Conservation (phyloP, 2,888 invertebrate species). For the Nesidiocoris tenuis region DNA sequence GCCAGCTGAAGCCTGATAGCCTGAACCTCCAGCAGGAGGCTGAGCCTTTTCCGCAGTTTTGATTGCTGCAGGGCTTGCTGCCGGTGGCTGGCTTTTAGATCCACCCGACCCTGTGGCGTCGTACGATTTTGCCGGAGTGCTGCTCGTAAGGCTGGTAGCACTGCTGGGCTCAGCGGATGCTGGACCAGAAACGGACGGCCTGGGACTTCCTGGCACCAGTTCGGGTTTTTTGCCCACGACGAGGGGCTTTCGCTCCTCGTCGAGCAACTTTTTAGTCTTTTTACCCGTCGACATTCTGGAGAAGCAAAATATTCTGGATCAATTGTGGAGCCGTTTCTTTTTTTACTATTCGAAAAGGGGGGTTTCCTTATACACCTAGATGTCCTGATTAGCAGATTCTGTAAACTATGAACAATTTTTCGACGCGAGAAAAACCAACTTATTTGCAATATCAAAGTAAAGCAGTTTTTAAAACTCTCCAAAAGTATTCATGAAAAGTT, state of each 20-base stretch:
- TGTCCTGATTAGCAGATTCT: too few relatives aligned
- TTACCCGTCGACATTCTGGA: conserved; percentile 31
- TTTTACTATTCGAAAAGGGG: too few relatives aligned
- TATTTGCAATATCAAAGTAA: too few relatives aligned
- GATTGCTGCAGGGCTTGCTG: neutral
- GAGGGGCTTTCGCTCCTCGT: conserved; percentile 34
- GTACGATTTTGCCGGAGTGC: conserved; percentile 7
- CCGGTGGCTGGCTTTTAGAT: neutral
- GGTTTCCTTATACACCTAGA: too few relatives aligned
- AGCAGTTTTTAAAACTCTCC: too few relatives aligned
- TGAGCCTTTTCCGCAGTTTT: neutral
- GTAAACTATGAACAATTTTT: too few relatives aligned
- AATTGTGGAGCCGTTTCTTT: too few relatives aligned
- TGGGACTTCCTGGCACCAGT: conserved; percentile 3
- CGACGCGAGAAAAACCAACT: too few relatives aligned
- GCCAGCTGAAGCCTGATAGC: conserved; percentile 24
- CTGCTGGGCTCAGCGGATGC: neutral
- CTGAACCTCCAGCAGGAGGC: neutral
- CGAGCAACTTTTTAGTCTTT: conserved; percentile 22
- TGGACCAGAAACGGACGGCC: neutral
- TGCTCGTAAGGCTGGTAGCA: neutral
- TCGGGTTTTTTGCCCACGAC: conserved; percentile 23
- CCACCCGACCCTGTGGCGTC: neutral
- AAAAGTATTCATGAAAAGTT: too few relatives aligned
- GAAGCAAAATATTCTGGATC: too few relatives aligned